Conservation (phyloP, 1,140 invertebrate species). For the Luehdorfia chinensis region DNA sequence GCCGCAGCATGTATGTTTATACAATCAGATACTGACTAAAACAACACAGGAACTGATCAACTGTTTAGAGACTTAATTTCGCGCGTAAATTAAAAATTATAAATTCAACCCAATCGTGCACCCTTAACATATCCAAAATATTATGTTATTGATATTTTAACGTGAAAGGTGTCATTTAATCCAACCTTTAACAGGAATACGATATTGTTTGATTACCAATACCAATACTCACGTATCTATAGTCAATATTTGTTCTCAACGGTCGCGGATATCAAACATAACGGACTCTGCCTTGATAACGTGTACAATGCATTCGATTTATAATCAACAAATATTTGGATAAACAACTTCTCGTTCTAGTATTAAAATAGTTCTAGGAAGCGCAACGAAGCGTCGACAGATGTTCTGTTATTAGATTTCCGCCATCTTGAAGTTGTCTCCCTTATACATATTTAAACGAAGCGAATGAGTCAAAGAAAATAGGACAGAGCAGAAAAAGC, state of each 20-base stretch:
- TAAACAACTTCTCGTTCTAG: not conserved
- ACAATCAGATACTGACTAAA: too few species aligned
- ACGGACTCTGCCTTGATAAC: conserved; percentile 22
- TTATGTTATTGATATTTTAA: too few species aligned
- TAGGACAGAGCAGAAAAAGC: not conserved
- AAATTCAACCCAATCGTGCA: too few species aligned
- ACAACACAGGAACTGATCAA: too few species aligned
- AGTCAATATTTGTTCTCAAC: conserved; percentile 27
- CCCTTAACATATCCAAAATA: too few species aligned
- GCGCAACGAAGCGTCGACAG: not conserved
- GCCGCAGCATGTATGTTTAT: too few species aligned
- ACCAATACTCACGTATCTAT: conserved; percentile 16
- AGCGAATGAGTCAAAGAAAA: conserved; percentile 1
- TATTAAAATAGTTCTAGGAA: conserved; percentile 1
- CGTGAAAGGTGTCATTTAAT: conserved; percentile 8
- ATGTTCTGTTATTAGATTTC: conserved; percentile 8
- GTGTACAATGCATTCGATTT: conserved; percentile 18
- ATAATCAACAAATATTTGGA: conserved; percentile 13
- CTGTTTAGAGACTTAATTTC: too few species aligned
- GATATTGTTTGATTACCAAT: conserved; percentile 16
- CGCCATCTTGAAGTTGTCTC: conserved; percentile 1
- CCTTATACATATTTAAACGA: too few species aligned
- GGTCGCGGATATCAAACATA: conserved; percentile 22
- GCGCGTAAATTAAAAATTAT: too few species aligned
- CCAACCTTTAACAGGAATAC: conserved; percentile 2